Evolutionary conservation across 2,797 vertebrate species (phyloP).

Genomic region (Synaphobranchus kaupii): DNA sequence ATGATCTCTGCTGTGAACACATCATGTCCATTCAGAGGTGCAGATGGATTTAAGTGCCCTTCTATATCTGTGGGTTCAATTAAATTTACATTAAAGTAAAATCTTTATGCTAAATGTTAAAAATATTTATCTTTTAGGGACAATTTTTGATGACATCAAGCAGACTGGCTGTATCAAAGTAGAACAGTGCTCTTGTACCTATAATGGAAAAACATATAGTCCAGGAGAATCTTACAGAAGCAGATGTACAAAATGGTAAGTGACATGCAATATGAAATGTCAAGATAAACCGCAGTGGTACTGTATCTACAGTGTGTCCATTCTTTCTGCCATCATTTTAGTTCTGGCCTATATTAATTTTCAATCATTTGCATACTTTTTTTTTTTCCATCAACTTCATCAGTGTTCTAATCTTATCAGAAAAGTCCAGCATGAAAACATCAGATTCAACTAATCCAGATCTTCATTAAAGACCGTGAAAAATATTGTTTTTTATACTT

Average conservation of each 20-base stretch:
- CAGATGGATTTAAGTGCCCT: background rate
- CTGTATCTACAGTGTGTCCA: background rate
- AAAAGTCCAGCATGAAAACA: no score
- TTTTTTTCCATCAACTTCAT: background rate
- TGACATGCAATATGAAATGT: background rate
- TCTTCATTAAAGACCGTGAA: no score
- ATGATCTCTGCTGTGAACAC: background rate
- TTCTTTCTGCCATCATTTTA: background rate
- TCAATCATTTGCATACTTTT: background rate
- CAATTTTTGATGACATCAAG: constrained; percentile 67
- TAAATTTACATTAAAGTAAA: background rate
- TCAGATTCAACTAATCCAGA: no score
- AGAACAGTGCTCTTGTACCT: constrained; percentile 63
- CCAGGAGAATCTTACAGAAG: constrained; percentile 61
- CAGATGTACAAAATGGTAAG: constrained; percentile 68
- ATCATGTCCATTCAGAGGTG: background rate
- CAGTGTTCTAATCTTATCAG: no score
- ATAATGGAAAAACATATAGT: constrained; percentile 53
- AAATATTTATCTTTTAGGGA: constrained; percentile 55
- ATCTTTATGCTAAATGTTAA: background rate
- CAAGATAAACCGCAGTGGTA: background rate
- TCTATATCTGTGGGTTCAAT: background rate
- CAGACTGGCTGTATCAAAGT: constrained; percentile 61
- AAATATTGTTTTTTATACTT: no score
- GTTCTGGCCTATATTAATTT: background rate